Evolutionary conservation across 2,113 vertebrate genomes (phyloP).

Genomic region (Electrona antarctica): DNA sequence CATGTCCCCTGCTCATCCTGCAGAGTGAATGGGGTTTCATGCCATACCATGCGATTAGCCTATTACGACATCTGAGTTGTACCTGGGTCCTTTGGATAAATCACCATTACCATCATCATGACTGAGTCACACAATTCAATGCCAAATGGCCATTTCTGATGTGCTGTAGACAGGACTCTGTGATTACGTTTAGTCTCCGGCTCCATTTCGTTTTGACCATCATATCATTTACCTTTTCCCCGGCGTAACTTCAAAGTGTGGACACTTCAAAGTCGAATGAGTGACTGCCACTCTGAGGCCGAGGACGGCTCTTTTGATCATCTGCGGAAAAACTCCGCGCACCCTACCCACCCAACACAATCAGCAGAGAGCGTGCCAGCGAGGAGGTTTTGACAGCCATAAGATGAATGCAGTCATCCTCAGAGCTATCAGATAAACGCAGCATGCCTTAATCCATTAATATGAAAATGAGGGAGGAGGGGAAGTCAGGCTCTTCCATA

Average conservation of each 20-base stretch:
- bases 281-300: slow-evolving; percentile 72
- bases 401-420: slow-evolving; percentile 76
- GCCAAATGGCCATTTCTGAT: slow-evolving; percentile 69
- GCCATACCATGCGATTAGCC: slow-evolving; percentile 61
- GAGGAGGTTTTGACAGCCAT: slow-evolving; percentile 73
- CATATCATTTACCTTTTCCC: slow-evolving; percentile 64
- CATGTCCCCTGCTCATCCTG: slow-evolving; percentile 32
- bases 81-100: slow-evolving; percentile 55
- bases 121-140: slow-evolving; percentile 48
- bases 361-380: slow-evolving; percentile 56
- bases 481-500: slow-evolving; percentile 36
- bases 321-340: slow-evolving; percentile 64
- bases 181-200: slow-evolving; percentile 68
- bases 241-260: slow-evolving; percentile 71
- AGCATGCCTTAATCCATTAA: slow-evolving; percentile 73
- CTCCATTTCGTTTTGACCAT: slow-evolving; percentile 71
- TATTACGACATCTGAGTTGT: slow-evolving; percentile 66
- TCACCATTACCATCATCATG: slow-evolving; percentile 51
- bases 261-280: slow-evolving; percentile 73
- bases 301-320: slow-evolving; percentile 75
- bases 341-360: slow-evolving; percentile 50
- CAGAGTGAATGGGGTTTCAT: slow-evolving; percentile 55
- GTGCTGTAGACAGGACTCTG: slow-evolving; percentile 50
- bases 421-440: slow-evolving; percentile 75
- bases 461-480: slow-evolving; percentile 71